phyloP scores from a whole-genome alignment of 2,888 invertebrate genomes.

The Kuschelorhynchus macadamiae region DNA sequence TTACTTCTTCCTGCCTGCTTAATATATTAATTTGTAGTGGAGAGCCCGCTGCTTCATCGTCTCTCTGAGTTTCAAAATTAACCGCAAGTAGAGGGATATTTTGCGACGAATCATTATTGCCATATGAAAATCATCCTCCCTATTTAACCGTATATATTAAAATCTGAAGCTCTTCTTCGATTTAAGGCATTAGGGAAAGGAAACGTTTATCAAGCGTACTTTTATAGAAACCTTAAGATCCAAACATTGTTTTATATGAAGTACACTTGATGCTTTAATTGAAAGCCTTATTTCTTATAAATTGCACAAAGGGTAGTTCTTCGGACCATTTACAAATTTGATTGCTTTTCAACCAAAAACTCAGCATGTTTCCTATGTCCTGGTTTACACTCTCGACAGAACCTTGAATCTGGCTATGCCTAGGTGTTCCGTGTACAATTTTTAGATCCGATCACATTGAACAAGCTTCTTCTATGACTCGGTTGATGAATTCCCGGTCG shows the following conservation, averaged over 20 bases:
- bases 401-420: background rate
- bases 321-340: background rate
- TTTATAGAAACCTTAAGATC: background rate
- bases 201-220: constrained; percentile 9
- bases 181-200: constrained; percentile 13
- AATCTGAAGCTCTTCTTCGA: constrained; percentile 25
- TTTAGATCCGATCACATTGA: too few relatives aligned
- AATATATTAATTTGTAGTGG: background rate
- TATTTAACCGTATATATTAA: constrained; percentile 17
- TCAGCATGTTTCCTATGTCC: constrained; percentile 1
- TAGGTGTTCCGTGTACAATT: background rate
- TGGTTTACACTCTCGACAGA: background rate
- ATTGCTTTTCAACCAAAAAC: constrained; percentile 1
- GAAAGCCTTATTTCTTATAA: background rate
- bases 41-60: constrained; percentile 10
- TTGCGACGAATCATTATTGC: too few relatives aligned
- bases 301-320: constrained; percentile 2
- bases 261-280: background rate
- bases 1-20: too few relatives aligned
- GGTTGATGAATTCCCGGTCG: too few relatives aligned
- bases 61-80: constrained; percentile 10
- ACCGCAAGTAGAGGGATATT: too few relatives aligned
- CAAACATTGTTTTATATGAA: background rate
- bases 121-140: background rate
- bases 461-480: too few relatives aligned